Evolutionary conservation across 2,888 invertebrate genomes (phyloP), one percentile per base, ranked within the genome.

Genomic region (Caenorhabditis japonica): DNA sequence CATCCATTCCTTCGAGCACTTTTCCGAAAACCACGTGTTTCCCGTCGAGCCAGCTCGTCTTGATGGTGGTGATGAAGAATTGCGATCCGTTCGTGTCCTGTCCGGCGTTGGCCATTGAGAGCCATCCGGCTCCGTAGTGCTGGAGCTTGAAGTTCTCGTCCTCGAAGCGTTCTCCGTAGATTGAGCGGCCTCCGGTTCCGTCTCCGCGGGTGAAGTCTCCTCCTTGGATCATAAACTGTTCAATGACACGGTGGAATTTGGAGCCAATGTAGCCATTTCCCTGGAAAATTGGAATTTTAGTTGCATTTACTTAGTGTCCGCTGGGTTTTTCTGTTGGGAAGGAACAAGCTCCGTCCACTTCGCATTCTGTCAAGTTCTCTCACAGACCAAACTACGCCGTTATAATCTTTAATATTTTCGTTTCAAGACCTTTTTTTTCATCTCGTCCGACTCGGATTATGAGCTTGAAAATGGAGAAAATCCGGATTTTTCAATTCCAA

Each of bases 21-120:
- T 88, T 95, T 84, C 95, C 95, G 88, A 95, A 93, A 17, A 94
- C 92, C 0, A 93, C 93, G 87, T 96, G 94, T 73, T 92, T 91
- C 38, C 93, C 93, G 89, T 96, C 93, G 75, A 96, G 89, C 95
- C 95, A 95, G 0, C 93, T 92, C 2, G 95, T 92, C 13, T 92
- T 91, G 72, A 72, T 76, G n/a, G 80, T 80, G n/a, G 94, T 94
- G 83, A 96, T 93, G 88, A 95, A 93, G 89, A 96, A 96, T 89
- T 96, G 95, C 83, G 94, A 94, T 4, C 95, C 80, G 89, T 96
- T 96, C 15, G 94, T 93, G 87, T 95, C 91, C 19, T 66, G 61
- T 30, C 90, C 90, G 56, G 89, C 89, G 84, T 96, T 95, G 1
- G 95, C 95, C 95, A 95, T 95, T 79, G 94, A 93, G 36, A 96